Evolutionary conservation across 2,888 invertebrate genomes (phyloP), one percentile per base, ranked within the genome.

Genomic region (Drosophila suboccidentalis): DNA sequence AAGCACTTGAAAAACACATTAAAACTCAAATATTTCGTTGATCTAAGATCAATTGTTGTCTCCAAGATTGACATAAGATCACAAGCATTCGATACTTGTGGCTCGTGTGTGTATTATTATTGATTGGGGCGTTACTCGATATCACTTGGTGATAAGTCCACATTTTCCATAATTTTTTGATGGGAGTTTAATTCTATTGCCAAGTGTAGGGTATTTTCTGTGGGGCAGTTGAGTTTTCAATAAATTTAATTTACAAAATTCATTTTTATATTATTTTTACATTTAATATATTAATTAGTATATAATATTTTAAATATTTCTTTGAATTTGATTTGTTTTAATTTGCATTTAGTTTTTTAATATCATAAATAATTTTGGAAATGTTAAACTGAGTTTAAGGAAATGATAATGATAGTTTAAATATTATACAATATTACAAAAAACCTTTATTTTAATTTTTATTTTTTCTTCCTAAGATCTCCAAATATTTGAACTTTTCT

Each of bases 41-140:
- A 64, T 65, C 54, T 69, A 22, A 11, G 29, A 57, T 44, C 63
- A 58, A 69, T 69, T 62, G 34, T 68, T 62, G 34, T 46, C 32
- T 22, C 8, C 43, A 29, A 39, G 63, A 58, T 85, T 88, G 75
- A 79, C 65, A 58, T 47, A 80, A 41, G 63, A 71, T 74, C 69
- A 53, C 55, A 62, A 39, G 66, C 51, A 51, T 34, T 38, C 34
- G 39, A 38, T 41, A 34, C 13, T 57, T 62, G 15, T 44, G 26
- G 36, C 63, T 53, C 64, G 68, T 65, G 54, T 49, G 47, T 63
- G 19, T 19, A 53, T n/a, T n/a, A n/a, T n/a, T n/a, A 53, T 64
- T 50, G 50, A 75, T 61, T 26, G 60, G 76, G 80, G 75, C 76
- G 64, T 70, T 70, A 17, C 64, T 58, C 13, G 32, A 46, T 19